Evolutionary conservation across 2,113 vertebrate genomes (phyloP).

Genomic region (Anser cygnoides): DNA sequence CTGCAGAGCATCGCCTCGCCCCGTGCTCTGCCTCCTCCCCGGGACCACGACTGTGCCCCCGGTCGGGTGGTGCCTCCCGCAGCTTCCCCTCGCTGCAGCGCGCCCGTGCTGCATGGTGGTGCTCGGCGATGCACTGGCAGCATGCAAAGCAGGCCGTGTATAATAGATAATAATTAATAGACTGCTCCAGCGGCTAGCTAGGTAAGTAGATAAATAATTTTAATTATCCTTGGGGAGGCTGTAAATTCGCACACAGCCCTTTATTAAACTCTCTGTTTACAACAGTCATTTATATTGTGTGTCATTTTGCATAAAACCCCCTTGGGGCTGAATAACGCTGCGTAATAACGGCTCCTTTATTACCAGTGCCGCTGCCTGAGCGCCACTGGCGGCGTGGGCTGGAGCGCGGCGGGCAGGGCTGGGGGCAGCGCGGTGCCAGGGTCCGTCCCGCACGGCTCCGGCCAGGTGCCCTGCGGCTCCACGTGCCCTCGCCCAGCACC

Average conservation of each 20-base stretch:
- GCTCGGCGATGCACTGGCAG: not conserved
- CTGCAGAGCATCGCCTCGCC: not conserved
- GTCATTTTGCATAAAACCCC: slow-evolving; percentile 63
- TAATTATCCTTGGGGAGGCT: slow-evolving; percentile 80
- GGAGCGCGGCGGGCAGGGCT: not conserved
- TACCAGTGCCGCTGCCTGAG: not conserved
- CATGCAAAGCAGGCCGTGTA: slow-evolving; percentile 63
- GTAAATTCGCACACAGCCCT: slow-evolving; percentile 75
- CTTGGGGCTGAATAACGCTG: not conserved
- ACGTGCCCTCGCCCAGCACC: too few relatives aligned
- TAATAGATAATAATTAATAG: slow-evolving; percentile 82
- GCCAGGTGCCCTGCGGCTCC: too few relatives aligned
- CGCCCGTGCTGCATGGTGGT: not conserved
- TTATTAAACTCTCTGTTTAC: slow-evolving; percentile 79
- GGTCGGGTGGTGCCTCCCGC: accelerated
- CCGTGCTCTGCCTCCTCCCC: accelerated
- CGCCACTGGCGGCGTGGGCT: accelerated
- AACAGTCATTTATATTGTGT: slow-evolving; percentile 70
- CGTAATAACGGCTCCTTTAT: not conserved
- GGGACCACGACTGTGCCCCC: accelerated
- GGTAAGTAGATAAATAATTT: slow-evolving; percentile 82
- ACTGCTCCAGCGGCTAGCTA: slow-evolving; percentile 74
- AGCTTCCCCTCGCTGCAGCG: not conserved
- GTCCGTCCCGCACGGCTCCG: not conserved
- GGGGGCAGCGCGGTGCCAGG: not conserved